phyloP scores from a whole-genome alignment of 1,140 invertebrate genomes.

The Drosophila tsacasi region DNA sequence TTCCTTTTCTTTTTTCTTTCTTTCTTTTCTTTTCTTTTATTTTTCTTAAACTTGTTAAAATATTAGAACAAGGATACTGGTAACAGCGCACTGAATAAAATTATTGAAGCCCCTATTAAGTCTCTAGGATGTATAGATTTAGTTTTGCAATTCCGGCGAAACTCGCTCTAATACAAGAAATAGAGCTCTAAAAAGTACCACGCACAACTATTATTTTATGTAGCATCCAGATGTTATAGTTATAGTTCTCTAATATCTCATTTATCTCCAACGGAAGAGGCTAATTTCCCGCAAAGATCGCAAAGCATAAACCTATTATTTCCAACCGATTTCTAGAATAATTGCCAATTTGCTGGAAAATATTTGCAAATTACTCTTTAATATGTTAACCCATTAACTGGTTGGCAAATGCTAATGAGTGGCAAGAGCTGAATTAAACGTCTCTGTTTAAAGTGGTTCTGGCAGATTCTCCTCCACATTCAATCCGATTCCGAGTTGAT shows the following conservation, averaged over 20 bases:
- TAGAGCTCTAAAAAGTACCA: background rate
- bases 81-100: no score
- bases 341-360: slow-evolving; percentile 14
- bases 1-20: no score
- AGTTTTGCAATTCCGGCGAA: no score
- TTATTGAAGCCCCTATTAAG: no score
- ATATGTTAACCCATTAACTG: slow-evolving; percentile 4
- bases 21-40: no score
- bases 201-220: no score
- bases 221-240: no score
- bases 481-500: background rate
- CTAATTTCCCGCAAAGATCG: background rate
- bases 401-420: slow-evolving; percentile 13
- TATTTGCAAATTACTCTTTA: slow-evolving; percentile 14
- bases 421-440: background rate
- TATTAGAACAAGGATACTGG: no score
- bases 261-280: background rate
- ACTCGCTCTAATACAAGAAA: no score
- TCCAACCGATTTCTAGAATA: background rate
- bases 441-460: background rate
- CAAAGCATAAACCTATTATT: background rate
- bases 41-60: no score
- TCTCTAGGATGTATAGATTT: no score
- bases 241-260: background rate
- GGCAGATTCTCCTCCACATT: no score